Percentiles rank a stretch among this genome's conserved stretches.
phyloP scores from a whole-genome alignment of 2,888 invertebrate species.

The Erynnis tages region DNA sequence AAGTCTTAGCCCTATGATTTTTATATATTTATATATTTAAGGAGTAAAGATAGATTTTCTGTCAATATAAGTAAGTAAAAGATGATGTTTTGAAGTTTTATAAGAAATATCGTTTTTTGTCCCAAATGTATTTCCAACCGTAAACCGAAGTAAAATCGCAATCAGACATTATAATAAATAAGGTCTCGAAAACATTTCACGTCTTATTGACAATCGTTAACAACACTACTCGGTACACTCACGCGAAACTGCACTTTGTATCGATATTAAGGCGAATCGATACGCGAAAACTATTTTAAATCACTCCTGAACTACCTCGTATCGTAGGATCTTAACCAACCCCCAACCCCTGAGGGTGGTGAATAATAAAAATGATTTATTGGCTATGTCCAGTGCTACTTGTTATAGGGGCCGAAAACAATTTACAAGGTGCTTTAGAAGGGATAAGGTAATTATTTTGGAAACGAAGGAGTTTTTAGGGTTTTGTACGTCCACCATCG shows the following conservation, averaged over 20 bases:
- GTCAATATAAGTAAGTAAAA: no score
- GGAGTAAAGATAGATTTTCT: no score
- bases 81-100: no score
- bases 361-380: conserved; percentile 79
- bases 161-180: neutral
- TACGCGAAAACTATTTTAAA: conserved; percentile 56
- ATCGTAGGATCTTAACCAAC: conserved; percentile 58
- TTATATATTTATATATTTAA: no score
- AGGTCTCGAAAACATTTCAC: neutral
- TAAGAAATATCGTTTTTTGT: no score
- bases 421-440: conserved; percentile 60
- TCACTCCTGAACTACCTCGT: conserved; percentile 51
- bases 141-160: no score
- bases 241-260: conserved; percentile 68
- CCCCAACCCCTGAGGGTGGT: conserved; percentile 51
- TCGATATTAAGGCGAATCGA: conserved; percentile 46
- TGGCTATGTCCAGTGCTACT: conserved; percentile 67
- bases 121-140: no score
- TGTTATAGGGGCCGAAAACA: conserved; percentile 72
- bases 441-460: conserved; percentile 52
- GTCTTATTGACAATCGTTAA: conserved; percentile 30
- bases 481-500: no score
- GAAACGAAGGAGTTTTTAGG: conserved; percentile 17
- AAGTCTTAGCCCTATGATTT: no score
- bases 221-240: conserved; percentile 41